These are phyloP conservation scores for Sturnus vulgaris DNA, from an alignment of 2,113 vertebrate genomes.

Conservation along the genomic window DNA sequence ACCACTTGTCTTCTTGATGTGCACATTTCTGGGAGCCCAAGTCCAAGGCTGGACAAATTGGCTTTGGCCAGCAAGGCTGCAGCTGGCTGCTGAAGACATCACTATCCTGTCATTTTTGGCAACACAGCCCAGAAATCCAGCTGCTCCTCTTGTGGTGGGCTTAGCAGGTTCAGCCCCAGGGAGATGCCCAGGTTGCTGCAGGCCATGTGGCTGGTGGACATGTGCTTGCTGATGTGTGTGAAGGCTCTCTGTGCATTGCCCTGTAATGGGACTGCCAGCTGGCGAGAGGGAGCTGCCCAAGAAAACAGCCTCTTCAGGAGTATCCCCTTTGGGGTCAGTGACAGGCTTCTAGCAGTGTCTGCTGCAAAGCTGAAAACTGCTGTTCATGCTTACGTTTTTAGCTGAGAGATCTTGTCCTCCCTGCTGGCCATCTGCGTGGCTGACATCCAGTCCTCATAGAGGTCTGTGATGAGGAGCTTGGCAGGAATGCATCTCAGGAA, in stretches of 20 bases:
- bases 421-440: background rate
- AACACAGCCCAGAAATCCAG: background rate
- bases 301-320: background rate
- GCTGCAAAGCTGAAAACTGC: background rate
- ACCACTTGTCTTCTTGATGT: background rate
- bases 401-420: background rate
- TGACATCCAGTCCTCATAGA: background rate
- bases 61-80: background rate
- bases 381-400: background rate
- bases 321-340: background rate
- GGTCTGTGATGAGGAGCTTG: background rate
- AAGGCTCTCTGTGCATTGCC: background rate
- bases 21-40: background rate
- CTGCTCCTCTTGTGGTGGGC: background rate
- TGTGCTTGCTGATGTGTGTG: rapidly evolving
- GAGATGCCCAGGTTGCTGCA: background rate
- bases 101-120: rapidly evolving
- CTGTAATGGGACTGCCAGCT: too few relatives aligned
- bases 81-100: rapidly evolving
- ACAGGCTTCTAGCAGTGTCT: background rate
- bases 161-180: background rate
- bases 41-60: background rate
- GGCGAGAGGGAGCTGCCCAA: background rate
- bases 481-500: background rate
- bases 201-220: background rate